Base-by-base conservation (phyloP, 2,113 vertebrate genomes). In the Campylorhamphus procurvoides region DNA sequence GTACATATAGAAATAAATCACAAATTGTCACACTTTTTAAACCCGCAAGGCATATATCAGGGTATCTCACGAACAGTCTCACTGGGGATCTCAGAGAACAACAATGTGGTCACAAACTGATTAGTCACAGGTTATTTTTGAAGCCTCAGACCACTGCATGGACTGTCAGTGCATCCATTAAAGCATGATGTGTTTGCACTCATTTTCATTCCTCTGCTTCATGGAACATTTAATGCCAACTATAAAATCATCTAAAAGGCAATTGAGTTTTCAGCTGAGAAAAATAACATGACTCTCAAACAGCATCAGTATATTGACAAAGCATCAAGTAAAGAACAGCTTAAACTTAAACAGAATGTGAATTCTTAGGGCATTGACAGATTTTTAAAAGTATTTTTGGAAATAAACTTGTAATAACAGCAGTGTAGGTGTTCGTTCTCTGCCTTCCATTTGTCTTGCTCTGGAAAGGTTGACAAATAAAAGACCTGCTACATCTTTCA, bases 201-300 rank as follows among this genome's bases (percentile, higher is more conserved):
- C 59, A 55, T 96, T 97, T 97, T 95, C 90, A 90, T 95, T 97
- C 62, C 72, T 64, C 69, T 84, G 80, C 72, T 97, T 98, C 93
- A 97, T 82, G 94, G 89, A 83, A 88, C 86, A 96, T 91, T 97
- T 94, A 87, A 90, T 95, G 59, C 58, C 86, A 94, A 67, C 91
- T 96, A 89, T 64, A 94, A 97, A 97, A 96, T 95, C 37, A 87
- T 96, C 94, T 92, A 93, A 96, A 96, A 97, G 31, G 81, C 88
- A 97, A 97, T 71, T 88, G 73, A 89, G 73, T 97, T 96, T 97
- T 91, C 77, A 95, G 77, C 66, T 82, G 62, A 92, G 93, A 95
- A 97, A 97, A 97, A 96, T 74, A 97, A 93, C 69, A 94, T 93
- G 13, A 84, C 64, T 97, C 78, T 87, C 53, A 79, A 96, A 75